A percentile compares a stretch with the other conserved stretches of the same genome.
phyloP scores from a whole-genome alignment of 2,888 invertebrate species.

The Pimpla rufipes region DNA sequence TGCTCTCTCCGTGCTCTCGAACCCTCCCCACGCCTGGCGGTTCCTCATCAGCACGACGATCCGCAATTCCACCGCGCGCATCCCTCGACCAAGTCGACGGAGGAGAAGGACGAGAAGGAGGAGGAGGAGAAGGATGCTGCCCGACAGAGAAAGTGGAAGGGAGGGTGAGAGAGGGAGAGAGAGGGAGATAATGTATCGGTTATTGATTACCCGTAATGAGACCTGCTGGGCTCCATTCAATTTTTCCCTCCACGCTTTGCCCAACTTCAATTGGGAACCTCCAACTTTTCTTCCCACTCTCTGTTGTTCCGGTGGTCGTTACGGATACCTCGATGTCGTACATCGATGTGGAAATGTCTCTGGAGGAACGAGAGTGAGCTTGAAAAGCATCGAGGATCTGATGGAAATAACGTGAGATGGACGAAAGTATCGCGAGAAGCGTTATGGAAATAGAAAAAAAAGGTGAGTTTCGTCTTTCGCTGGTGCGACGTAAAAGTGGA shows the following conservation, averaged over 20 bases:
- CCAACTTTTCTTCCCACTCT: background rate
- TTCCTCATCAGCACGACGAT: conserved; percentile 62
- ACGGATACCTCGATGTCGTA: background rate
- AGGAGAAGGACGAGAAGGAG: too few species aligned
- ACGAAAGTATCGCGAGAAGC: conserved; percentile 4
- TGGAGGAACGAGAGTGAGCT: background rate
- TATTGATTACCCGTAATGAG: conserved; percentile 83
- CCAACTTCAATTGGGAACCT: conserved; percentile 26
- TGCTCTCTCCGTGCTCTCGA: conserved; percentile 52
- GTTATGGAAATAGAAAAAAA: too few species aligned
- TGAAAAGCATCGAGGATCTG: background rate
- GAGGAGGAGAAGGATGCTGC: too few species aligned
- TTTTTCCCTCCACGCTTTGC: conserved; percentile 32
- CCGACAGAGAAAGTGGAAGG: background rate
- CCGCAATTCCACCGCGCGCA: conserved; percentile 66
- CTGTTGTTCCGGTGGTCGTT: background rate
- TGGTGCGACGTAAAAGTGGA: conserved; percentile 34
- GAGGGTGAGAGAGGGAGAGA: background rate
- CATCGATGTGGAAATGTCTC: background rate
- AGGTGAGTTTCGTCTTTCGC: conserved; percentile 45
- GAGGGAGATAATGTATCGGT: conserved; percentile 80
- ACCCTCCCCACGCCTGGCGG: conserved; percentile 40
- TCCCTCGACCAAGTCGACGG: conserved; percentile 27
- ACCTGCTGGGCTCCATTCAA: conserved; percentile 59
- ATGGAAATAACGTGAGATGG: background rate